These are phyloP conservation scores for Catocala sponsa DNA, from an alignment of 2,888 invertebrate genomes.

Conservation along the genomic window DNA sequence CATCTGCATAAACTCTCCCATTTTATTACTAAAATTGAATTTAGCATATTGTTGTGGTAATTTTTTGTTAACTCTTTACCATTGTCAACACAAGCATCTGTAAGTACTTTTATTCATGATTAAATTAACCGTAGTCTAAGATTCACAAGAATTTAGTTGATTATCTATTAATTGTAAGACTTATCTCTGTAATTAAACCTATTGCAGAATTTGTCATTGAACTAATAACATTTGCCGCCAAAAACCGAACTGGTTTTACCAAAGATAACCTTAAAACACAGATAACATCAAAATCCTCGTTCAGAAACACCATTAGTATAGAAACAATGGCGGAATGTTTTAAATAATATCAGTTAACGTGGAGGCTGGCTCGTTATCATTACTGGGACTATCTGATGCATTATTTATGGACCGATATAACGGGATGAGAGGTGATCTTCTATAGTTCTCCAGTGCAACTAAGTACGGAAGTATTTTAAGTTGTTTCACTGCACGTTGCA, in stretches of 20 bases:
- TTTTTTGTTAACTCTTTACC: too few species aligned
- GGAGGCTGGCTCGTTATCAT: constrained; percentile 68
- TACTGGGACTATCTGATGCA: constrained; percentile 66
- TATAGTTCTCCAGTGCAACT: constrained; percentile 22
- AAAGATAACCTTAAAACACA: constrained; percentile 24
- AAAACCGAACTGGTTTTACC: constrained; percentile 15
- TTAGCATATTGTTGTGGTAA: too few species aligned
- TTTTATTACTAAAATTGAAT: too few species aligned
- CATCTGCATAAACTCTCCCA: too few species aligned
- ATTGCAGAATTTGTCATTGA: too few species aligned
- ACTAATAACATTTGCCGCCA: constrained; percentile 7
- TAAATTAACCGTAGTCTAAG: too few species aligned
- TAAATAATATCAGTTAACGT: constrained; percentile 71
- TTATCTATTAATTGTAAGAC: too few species aligned
- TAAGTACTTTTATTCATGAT: too few species aligned
- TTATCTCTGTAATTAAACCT: too few species aligned
- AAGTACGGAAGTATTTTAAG: constrained; percentile 12
- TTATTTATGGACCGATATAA: constrained; percentile 71
- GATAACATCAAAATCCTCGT: constrained; percentile 26
- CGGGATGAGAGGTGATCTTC: constrained; percentile 52
- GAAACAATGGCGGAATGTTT: constrained; percentile 55
- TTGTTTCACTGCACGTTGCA: background rate
- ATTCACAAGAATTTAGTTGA: too few species aligned
- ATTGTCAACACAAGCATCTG: too few species aligned
- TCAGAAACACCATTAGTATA: constrained; percentile 53